phyloP scores from a whole-genome alignment of 1,140 invertebrate species.

The Pemphigus obesinymphae region DNA sequence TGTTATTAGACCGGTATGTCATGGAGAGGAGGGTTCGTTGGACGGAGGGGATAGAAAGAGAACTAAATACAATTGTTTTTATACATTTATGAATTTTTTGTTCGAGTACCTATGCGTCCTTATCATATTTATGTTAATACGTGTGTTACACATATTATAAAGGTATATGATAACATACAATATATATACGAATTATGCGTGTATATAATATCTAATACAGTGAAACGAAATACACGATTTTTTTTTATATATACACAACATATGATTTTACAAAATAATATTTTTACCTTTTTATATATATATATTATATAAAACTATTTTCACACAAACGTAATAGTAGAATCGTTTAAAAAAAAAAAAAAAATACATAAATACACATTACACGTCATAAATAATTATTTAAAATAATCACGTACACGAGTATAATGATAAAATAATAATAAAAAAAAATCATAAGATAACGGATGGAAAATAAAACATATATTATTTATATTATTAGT shows the following conservation, averaged over 20 bases:
- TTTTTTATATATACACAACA: background rate
- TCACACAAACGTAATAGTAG: slow-evolving; percentile 27
- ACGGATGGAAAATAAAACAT: background rate
- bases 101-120: background rate
- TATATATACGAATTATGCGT: background rate
- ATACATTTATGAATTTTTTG: background rate
- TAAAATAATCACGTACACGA: background rate
- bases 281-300: slow-evolving; percentile 7
- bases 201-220: background rate
- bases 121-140: background rate
- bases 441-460: background rate
- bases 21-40: too few species aligned
- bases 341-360: slow-evolving; percentile 8
- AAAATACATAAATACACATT: background rate
- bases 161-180: background rate
- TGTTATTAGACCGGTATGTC: too few species aligned
- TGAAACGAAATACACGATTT: background rate
- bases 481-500: background rate
- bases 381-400: background rate
- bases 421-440: background rate
- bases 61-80: background rate
- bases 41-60: background rate
- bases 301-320: slow-evolving; percentile 2
- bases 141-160: background rate
- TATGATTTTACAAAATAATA: slow-evolving; percentile 16